phyloP scores from a whole-genome alignment of 2,888 invertebrate species.

The Chloroclysta siterata region DNA sequence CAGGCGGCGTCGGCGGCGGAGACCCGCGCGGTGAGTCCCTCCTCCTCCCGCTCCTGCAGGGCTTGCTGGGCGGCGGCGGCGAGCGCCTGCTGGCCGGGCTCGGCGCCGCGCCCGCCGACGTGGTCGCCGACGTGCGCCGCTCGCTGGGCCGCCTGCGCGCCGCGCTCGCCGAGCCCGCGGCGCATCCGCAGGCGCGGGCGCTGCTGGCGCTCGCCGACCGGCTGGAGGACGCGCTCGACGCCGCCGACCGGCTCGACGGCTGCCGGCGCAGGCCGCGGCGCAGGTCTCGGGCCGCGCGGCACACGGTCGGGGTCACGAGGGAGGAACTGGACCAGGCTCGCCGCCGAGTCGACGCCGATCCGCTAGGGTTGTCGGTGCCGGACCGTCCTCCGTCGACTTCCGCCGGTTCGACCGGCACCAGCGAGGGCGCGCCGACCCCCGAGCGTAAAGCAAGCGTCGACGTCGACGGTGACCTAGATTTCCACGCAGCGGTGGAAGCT shows the following conservation, averaged over 20 bases:
- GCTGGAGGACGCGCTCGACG: slow-evolving; percentile 85
- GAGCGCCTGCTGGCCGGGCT: slow-evolving; percentile 73
- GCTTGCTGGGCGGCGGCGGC: slow-evolving; percentile 84
- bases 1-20: slow-evolving; percentile 53
- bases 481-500: slow-evolving; percentile 60
- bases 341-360: slow-evolving; percentile 86
- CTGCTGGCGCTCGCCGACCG: slow-evolving; percentile 89
- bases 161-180: slow-evolving; percentile 86
- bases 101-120: slow-evolving; percentile 84
- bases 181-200: slow-evolving; percentile 83
- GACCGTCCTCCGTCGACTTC: slow-evolving; percentile 65
- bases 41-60: slow-evolving; percentile 88
- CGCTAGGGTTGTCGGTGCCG: slow-evolving; percentile 52
- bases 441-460: slow-evolving; percentile 66
- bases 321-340: slow-evolving; percentile 93
- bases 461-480: slow-evolving; percentile 53
- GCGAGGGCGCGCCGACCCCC: slow-evolving; percentile 62
- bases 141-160: slow-evolving; percentile 90
- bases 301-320: slow-evolving; percentile 93
- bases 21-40: slow-evolving; percentile 90
- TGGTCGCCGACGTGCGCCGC: slow-evolving; percentile 90
- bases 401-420: slow-evolving; percentile 64
- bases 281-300: slow-evolving; percentile 87
- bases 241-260: slow-evolving; percentile 71
- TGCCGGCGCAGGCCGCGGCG: slow-evolving; percentile 78